phyloP scores from a whole-genome alignment of 2,113 vertebrate species.

The Protobothrops mucrosquamatus region DNA sequence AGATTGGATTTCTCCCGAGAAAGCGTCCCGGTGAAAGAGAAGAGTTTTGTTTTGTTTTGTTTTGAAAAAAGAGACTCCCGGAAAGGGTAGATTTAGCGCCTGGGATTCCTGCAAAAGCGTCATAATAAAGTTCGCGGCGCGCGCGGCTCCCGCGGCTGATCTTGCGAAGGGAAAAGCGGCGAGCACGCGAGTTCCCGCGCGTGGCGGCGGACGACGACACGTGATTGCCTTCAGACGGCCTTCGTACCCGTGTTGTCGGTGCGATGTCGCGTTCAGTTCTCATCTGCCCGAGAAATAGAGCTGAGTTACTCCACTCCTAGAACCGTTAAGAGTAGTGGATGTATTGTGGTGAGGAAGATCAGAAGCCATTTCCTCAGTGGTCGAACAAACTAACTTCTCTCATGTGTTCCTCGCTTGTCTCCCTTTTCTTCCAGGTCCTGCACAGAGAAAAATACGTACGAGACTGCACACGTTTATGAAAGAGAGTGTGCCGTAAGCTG shows the following conservation, averaged over 20 bases:
- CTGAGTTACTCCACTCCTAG: neutral
- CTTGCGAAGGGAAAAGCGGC: neutral
- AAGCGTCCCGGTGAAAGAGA: neutral
- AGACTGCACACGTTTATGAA: neutral
- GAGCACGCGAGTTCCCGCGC: neutral
- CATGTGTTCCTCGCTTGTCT: neutral
- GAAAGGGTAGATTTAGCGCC: too few relatives aligned
- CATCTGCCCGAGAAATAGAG: neutral
- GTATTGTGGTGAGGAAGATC: neutral
- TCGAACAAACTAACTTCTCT: neutral
- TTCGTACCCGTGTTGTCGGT: neutral
- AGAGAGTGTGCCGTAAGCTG: neutral
- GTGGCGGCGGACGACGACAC: neutral
- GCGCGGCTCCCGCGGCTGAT: neutral
- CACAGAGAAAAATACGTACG: neutral
- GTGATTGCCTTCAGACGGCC: neutral
- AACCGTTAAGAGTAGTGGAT: neutral
- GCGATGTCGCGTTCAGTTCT: neutral
- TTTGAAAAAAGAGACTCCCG: too few relatives aligned
- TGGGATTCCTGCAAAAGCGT: neutral
- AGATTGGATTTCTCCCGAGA: neutral
- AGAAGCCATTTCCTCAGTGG: neutral
- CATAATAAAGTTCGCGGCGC: neutral
- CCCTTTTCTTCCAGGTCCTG: neutral
- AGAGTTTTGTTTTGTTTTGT: too few relatives aligned